Evolutionary conservation across 2,888 invertebrate species (phyloP), one percentile per base, ranked within the genome.

Genomic region (Xylota segnis): DNA sequence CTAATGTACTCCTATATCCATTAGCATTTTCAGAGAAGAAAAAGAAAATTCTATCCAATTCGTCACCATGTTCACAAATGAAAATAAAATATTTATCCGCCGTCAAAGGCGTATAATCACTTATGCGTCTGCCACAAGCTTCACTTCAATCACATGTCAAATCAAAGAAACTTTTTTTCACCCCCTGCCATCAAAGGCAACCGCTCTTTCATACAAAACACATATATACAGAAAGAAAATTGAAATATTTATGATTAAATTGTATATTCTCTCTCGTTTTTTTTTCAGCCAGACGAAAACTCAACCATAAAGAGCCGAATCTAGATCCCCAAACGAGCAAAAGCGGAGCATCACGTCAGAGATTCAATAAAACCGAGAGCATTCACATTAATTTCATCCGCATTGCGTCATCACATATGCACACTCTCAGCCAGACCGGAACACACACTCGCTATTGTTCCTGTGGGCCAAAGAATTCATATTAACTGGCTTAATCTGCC

Each of bases 231-330:
- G 52, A 43, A 76, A 63, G 14, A 70, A 75, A 50, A 79, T 63
- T 79, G 50, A 84, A 75, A 81, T 84, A 84, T 84, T 81, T 76
- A 75, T 84, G 75, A 84, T 75, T 75, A 84, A 84, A 75, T 84
- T 74, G 63, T 34, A 70, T 50, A 79, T 84, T 79, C 58, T 70
- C 56, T 58, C 54, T 79, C 50, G 7, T 52, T 16, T 63, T 58
- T 65, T 32, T 43, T 74, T 29, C 79, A 84, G 79, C 66, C 68
- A 65, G 52, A 65, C 59, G 54, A 70, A 34, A 54, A 74, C 50
- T 71, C 61, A 45, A 45, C 59, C 71, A 83, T 83, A 83, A 74
- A 70, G 74, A 72, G 72, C 32, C 70, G 0, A 23, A 58, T 27
- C 29, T 58, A 65, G 47, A 59, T 66, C 61, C 83, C 83, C 63